Percentiles rank a stretch among this genome's conserved stretches.
Evolutionary conservation across 2,113 vertebrate species (phyloP).

Genomic region (Accipiter cooperii): DNA sequence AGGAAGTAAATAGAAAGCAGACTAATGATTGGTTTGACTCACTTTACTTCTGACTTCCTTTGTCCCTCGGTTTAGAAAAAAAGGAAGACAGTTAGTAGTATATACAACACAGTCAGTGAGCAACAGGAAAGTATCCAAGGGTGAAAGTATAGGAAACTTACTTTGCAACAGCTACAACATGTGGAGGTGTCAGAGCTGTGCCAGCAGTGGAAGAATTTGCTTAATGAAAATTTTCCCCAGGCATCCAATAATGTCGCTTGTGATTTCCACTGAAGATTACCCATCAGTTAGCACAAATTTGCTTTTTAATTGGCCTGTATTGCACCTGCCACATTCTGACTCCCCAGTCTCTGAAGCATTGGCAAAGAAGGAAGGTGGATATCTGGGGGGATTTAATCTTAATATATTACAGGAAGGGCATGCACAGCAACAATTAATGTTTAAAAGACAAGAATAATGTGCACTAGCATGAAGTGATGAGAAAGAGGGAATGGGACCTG

Average conservation of each 20-base stretch:
- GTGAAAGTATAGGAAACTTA: background rate
- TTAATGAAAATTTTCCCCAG: constrained; percentile 72
- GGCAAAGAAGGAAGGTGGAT: constrained; percentile 35
- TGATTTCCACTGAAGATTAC: constrained; percentile 70
- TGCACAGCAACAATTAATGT: constrained; percentile 55
- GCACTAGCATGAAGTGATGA: background rate
- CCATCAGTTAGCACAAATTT: constrained; percentile 75
- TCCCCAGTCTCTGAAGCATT: constrained; percentile 53
- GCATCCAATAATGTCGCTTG: constrained; percentile 57
- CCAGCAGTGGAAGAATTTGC: constrained; percentile 51
- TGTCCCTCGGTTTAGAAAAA: background rate
- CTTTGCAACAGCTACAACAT: constrained; percentile 22
- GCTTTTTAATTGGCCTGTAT: constrained; percentile 74
- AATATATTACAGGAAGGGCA: constrained; percentile 44
- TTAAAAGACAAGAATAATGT: constrained; percentile 42
- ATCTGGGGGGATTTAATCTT: constrained; percentile 46
- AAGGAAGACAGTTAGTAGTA: background rate
- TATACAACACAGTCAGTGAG: background rate
- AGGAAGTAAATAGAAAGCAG: background rate
- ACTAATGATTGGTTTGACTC: background rate
- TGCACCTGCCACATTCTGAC: constrained; percentile 63
- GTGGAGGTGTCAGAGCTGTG: constrained; percentile 40
- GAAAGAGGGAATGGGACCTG: constrained; percentile 10
- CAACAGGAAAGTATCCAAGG: background rate
- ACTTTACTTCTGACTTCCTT: background rate